A percentile compares a stretch with the other conserved stretches of the same genome.
phyloP scores from a whole-genome alignment of 1,140 invertebrate genomes.

The Trichonephila clavipes region DNA sequence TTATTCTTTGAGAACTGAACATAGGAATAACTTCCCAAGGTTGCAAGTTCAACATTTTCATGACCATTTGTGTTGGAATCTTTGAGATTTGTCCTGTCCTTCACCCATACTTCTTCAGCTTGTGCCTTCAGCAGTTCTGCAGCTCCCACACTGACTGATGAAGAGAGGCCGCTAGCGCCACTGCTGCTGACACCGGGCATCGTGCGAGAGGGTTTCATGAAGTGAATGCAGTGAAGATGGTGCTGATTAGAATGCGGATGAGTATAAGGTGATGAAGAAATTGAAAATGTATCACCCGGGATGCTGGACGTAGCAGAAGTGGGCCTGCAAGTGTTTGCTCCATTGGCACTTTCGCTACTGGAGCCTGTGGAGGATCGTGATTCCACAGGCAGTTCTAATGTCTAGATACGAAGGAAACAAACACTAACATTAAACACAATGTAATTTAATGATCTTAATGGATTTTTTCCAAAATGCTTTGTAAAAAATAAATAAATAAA shows the following conservation, averaged over 20 bases:
- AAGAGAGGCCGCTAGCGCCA: constrained; percentile 44
- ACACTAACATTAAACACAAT: background rate
- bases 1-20: constrained; percentile 87
- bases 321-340: constrained; percentile 72
- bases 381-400: constrained; percentile 89
- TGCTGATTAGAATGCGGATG: constrained; percentile 79
- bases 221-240: constrained; percentile 83
- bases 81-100: constrained; percentile 35
- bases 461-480: no score
- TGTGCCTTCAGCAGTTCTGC: constrained; percentile 36
- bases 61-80: constrained; percentile 69
- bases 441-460: no score
- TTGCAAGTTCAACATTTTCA: constrained; percentile 78
- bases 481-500: no score
- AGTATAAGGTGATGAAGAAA: constrained; percentile 79
- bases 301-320: constrained; percentile 71
- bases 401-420: constrained; percentile 82
- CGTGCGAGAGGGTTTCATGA: constrained; percentile 79
- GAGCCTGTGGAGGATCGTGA: constrained; percentile 86
- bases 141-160: constrained; percentile 53
- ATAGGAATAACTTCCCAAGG: constrained; percentile 87
- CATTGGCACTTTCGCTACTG: constrained; percentile 81
- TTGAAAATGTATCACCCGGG: constrained; percentile 76
- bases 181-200: constrained; percentile 55
- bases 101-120: constrained; percentile 61